Base-by-base conservation (phyloP, 2,113 vertebrate genomes). In the Hippocampus guttulatus region DNA sequence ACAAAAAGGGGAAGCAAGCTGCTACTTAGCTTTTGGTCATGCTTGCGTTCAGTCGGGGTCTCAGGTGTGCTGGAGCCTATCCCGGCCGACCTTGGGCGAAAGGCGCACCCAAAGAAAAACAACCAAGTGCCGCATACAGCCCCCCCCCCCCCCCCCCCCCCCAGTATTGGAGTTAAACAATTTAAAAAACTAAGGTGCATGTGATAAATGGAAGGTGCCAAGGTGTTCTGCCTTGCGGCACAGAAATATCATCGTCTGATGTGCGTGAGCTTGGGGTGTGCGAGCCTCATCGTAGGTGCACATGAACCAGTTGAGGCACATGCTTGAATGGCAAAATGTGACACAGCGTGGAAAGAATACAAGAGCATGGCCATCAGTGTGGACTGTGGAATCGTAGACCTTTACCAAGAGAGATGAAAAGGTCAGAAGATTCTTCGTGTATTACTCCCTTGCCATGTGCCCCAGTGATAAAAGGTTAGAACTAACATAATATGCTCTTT, bases 211-310 rank as follows among this genome's bases (percentile, higher is more conserved):
- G 21, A 66, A 81, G 68, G 41, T 16, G 62, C 58, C 68, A 75
- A 18, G 66, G 71, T 75, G 75, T 74, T 77, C 62, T 70, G n/a
- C 51, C 64, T 68, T 81, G 73, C 75, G 71, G 79, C 23, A 30
- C n/a, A 70, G 64, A 62, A 70, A 86, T 82, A 87, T 80, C 51
- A 49, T 62, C 67, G 64, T 64, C 65, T 63, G 49, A 63, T 47
- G 65, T 64, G 40, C 33, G 64, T 27, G 40, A 9, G 66, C 5
- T 38, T 38, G 33, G 5, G 68, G 30, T 23, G 70, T 54, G 5
- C 27, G 51, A 54, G 61, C 69, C 68, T 71, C 74, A 69, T 69
- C 76, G 15, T 9, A 58, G 61, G 70, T 80, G 23, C 64, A 7
- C 62, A 18, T 51, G 49, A 38, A 38, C 5, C 49, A 51, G 18